phyloP scores from a whole-genome alignment of 2,113 vertebrate species.

The Elaphurus davidianus region DNA sequence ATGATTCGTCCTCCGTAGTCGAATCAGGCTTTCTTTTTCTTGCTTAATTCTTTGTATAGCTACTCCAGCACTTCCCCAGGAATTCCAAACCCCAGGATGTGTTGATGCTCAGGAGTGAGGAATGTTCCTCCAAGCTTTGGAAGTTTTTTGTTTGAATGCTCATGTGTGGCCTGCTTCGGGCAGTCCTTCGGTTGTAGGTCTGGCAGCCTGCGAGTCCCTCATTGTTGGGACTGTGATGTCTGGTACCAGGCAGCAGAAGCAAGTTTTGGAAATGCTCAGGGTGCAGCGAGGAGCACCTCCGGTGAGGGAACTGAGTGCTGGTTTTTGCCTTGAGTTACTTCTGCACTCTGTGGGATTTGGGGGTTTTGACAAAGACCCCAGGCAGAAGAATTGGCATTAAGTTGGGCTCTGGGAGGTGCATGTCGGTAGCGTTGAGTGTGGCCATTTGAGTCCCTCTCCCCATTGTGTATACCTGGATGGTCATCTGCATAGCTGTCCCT shows the following conservation, averaged over 20 bases:
- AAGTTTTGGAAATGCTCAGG: background rate
- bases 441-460: background rate
- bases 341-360: background rate
- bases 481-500: background rate
- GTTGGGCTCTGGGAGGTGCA: accelerated
- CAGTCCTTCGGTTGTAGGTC: accelerated
- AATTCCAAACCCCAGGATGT: background rate
- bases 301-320: background rate
- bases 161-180: background rate
- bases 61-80: background rate
- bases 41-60: background rate
- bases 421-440: background rate
- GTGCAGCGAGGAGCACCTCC: background rate
- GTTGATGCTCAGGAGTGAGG: background rate
- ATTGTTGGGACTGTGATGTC: background rate
- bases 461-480: background rate
- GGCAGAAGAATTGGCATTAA: background rate
- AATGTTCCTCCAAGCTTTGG: too few species aligned
- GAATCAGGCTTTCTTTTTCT: background rate
- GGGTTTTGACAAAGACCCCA: background rate
- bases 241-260: background rate
- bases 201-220: accelerated
- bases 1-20: accelerated
- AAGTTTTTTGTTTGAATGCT: background rate
- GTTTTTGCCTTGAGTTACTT: background rate